Evolutionary conservation across 2,888 invertebrate genomes (phyloP).

Genomic region (Blastobasis adustella): DNA sequence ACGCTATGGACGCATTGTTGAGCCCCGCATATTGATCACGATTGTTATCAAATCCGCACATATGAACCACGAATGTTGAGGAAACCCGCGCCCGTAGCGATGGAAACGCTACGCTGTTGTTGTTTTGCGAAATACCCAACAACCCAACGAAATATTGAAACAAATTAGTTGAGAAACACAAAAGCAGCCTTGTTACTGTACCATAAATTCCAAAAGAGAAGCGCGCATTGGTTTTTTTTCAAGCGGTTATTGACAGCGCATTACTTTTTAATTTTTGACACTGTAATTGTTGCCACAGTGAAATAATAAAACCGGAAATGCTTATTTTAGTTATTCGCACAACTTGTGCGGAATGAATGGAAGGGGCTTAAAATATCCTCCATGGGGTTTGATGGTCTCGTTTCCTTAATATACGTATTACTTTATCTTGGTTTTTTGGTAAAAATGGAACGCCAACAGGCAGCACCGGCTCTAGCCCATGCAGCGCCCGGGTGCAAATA

Average conservation of each 20-base stretch:
- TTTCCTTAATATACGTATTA: too few species aligned
- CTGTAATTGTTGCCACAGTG: conserved; percentile 33
- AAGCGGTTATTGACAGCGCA: conserved; percentile 60
- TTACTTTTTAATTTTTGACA: conserved; percentile 54
- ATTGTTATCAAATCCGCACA: conserved; percentile 24
- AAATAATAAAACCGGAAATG: conserved; percentile 7
- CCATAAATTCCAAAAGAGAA: conserved; percentile 75
- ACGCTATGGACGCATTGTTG: conserved; percentile 46
- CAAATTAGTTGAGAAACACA: conserved; percentile 56
- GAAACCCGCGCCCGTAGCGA: conserved; percentile 27
- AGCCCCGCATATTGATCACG: conserved; percentile 51
- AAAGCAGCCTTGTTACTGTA: conserved; percentile 73
- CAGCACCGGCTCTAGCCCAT: too few species aligned
- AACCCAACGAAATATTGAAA: conserved; percentile 39
- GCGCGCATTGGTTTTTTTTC: conserved; percentile 69
- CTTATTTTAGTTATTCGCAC: too few species aligned
- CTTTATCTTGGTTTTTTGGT: too few species aligned
- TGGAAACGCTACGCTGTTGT: conserved; percentile 43
- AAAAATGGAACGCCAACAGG: too few species aligned
- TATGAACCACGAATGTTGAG: conserved; percentile 28
- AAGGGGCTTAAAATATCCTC: too few species aligned
- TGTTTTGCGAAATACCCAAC: conserved; percentile 56
- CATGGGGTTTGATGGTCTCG: too few species aligned
- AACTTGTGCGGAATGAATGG: too few species aligned
- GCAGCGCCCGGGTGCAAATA: too few species aligned